Base-by-base conservation (phyloP, 2,888 invertebrate species). In the Ennomos quercinarius region DNA sequence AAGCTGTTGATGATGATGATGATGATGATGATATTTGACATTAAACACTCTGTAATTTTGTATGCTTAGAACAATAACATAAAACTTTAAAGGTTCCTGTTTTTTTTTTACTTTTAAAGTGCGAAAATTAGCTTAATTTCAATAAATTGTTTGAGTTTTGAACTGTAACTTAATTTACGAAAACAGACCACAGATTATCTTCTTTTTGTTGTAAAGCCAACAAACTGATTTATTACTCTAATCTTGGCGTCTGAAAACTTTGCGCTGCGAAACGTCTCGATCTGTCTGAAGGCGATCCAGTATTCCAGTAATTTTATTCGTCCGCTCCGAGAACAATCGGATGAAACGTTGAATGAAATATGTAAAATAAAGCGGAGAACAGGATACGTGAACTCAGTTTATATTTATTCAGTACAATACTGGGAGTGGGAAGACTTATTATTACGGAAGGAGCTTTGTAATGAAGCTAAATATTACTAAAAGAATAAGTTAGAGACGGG, bases 241-340 rank as follows among this genome's bases (percentile, higher is more conserved):
- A 61, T 56, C 43, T 61, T 39, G 10, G 55, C 47, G 55, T 61
- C 60, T 61, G 51, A 43, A 56, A 61, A 56, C 47, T 61, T 61
- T 52, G 36, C 43, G 13, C 46, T 42, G 27, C 27, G 39, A 41
- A 59, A 41, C 38, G 60, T 35, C 46, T 38, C 9, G 50, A 55
- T 55, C 46, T 52, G 53, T 59, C 54, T 54, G 45, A n/a, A 45
- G 50, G 38, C 42, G 47, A 60, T 36, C 37, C 42, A 43, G 51
- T 51, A 51, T 55, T 36, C 37, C 42, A 43, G 51, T 51, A 51
- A 61, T 51, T 56, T 47, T 51, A 42, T 51, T 51, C 55, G 37
- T 46, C 35, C 59, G 12, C 49, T 38, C 10, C 38, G 39, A 34
- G 45, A 59, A 59, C 50, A 53, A 54, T 59, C 45, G 40, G n/a